Base-by-base conservation (phyloP, 2,113 vertebrate species). In the Micronisus gabar region DNA sequence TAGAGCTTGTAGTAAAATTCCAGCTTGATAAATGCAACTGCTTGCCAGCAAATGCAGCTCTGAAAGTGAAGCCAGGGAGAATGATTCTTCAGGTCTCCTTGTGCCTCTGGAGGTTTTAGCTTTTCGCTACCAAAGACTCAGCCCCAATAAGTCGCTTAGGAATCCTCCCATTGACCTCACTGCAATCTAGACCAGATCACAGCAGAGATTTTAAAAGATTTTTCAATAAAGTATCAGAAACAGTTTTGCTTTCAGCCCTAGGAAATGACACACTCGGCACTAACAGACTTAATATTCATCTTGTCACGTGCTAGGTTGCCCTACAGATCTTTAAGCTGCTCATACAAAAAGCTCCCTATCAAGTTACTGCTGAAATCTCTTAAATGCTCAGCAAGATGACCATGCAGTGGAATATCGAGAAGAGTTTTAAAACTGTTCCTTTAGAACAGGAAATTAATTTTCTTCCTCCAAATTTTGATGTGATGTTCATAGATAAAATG, bases 361-460 rank as follows among this genome's bases (percentile, higher is more conserved):
- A 81, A 96, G 92, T 97, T 98, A 94, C 93, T 88, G 65, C 72
- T 97, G 91, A 96, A 97, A 96, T 91, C 71, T 96, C 78, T 96
- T 79, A 38, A 88, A 92, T 56, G 55, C 66, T 96, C 70, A 92
- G 74, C 89, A 86, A 85, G 59, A 76, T 30, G 26, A 86, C 68
- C 73, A 34, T 63, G 83, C 84, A 94, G 93, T 81, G 85, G 41
- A 93, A 93, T 47, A 73, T n/a, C 55, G 7, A 79, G 47, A 91
- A 55, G 67, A 91, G 85, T 95, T 96, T 86, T 90, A 94, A 74
- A 80, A 74, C 7, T 94, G 73, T 96, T 94, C n/a, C 59, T 88
- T 85, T 47, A 88, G 76, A 97, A 86, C 86, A 91, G 89, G 91
- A 98, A 97, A 98, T 74, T 30, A 62, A 85, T 88, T 94, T 96